These are phyloP conservation scores for Phalangium opilio DNA, from an alignment of 2,888 invertebrate species.

Conservation along the genomic window DNA sequence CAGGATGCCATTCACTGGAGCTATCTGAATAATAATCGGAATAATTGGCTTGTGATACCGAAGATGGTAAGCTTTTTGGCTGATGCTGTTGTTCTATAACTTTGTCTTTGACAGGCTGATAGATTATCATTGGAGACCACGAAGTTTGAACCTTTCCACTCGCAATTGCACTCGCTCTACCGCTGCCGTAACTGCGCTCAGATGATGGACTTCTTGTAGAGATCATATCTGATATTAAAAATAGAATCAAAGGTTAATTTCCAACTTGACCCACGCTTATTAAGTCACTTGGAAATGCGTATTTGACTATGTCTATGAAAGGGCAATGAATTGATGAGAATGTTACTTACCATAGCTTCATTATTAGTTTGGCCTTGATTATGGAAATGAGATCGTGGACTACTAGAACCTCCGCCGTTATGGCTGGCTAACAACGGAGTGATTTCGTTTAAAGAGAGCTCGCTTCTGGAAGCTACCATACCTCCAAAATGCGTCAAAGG, in stretches of 20 bases:
- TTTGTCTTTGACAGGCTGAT: neutral
- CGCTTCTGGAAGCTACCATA: constrained; percentile 16
- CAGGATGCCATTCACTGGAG: constrained; percentile 34
- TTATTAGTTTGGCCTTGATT: too few relatives aligned
- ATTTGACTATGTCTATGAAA: too few relatives aligned
- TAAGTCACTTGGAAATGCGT: too few relatives aligned
- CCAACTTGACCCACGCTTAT: too few relatives aligned
- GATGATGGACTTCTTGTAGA: constrained; percentile 8
- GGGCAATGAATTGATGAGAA: too few relatives aligned
- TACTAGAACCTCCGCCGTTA: too few relatives aligned
- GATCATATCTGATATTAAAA: neutral
- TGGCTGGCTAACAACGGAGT: constrained; percentile 8
- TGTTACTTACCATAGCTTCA: constrained; percentile 4
- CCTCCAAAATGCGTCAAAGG: constrained; percentile 16
- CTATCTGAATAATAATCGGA: constrained; percentile 21
- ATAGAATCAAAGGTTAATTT: too few relatives aligned
- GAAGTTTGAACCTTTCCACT: constrained; percentile 3
- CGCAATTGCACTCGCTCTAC: neutral
- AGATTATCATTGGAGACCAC: constrained; percentile 6
- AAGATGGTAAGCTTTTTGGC: constrained; percentile 11
- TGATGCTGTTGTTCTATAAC: too few relatives aligned
- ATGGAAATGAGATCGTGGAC: constrained; percentile 14
- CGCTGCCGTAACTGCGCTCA: neutral
- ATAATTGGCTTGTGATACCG: constrained; percentile 4
- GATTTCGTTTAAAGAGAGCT: constrained; percentile 14